Evolutionary conservation across 2,113 vertebrate species (phyloP).

Genomic region (Myrmophylax atrothorax): DNA sequence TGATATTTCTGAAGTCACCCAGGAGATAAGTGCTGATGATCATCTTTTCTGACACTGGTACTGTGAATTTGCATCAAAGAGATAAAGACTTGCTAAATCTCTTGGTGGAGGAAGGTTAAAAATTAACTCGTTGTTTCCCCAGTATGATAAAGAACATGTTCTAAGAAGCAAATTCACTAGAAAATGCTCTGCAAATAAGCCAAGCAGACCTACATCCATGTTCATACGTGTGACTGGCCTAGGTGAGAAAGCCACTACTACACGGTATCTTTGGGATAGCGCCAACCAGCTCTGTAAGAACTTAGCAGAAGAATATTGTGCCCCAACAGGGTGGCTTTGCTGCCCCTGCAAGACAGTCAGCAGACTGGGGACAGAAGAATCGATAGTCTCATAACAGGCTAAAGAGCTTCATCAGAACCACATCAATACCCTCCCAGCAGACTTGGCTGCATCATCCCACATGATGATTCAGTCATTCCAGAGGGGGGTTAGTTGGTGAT

Average conservation of each 20-base stretch:
- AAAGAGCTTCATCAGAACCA: neutral
- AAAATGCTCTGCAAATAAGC: neutral
- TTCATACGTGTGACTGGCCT: neutral
- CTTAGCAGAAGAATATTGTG: neutral
- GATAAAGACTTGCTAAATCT: neutral
- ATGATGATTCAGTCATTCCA: neutral
- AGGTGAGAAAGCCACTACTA: neutral
- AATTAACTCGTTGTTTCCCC: neutral
- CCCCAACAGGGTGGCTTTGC: neutral
- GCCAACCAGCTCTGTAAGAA: neutral
- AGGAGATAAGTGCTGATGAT: conserved; percentile 60
- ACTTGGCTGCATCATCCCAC: neutral
- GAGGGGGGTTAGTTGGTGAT: neutral
- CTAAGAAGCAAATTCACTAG: neutral
- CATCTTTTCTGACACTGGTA: conserved; percentile 34
- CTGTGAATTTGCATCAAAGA: conserved; percentile 10
- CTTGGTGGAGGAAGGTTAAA: conserved; percentile 3
- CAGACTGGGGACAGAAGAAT: neutral
- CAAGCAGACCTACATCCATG: neutral
- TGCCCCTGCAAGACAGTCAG: neutral
- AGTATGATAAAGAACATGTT: neutral
- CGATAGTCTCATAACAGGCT: neutral
- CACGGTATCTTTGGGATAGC: neutral
- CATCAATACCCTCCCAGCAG: neutral
- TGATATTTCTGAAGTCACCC: conserved; percentile 51